Percentiles rank a stretch among this genome's conserved stretches.
Conservation (phyloP, 2,888 invertebrate species). For the Hermaeophaga mercurialis region DNA sequence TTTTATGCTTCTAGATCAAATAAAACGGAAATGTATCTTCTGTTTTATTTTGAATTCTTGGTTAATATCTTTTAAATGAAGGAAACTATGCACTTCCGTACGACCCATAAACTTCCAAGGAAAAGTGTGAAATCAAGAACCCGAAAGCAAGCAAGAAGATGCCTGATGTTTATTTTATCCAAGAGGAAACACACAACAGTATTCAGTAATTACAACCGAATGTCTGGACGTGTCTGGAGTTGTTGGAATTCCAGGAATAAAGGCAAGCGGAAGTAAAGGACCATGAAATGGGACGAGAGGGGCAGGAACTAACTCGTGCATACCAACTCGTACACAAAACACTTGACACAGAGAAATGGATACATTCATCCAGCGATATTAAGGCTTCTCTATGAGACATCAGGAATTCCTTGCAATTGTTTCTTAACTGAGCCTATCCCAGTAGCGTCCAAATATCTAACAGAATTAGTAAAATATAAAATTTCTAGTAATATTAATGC, state of each 20-base stretch:
- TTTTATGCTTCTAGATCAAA: too few species aligned
- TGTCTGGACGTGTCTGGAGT: slow-evolving; percentile 55
- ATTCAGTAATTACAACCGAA: slow-evolving; percentile 53
- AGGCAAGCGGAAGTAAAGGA: slow-evolving; percentile 21
- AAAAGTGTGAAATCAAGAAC: slow-evolving; percentile 25
- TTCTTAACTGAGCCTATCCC: slow-evolving; percentile 40
- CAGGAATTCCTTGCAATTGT: slow-evolving; percentile 50
- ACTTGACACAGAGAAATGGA: slow-evolving; percentile 53
- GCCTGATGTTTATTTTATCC: slow-evolving; percentile 50
- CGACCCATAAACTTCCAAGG: slow-evolving; percentile 14
- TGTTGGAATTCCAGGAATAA: slow-evolving; percentile 50
- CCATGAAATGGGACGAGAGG: slow-evolving; percentile 41
- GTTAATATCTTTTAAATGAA: slow-evolving; percentile 10
- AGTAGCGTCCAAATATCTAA: slow-evolving; percentile 13
- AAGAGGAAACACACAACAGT: slow-evolving; percentile 50
- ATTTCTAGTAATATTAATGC: too few species aligned
- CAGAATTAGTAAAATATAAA: too few species aligned
- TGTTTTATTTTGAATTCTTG: too few species aligned
- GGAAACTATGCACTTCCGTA: slow-evolving; percentile 8
- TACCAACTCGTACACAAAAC: slow-evolving; percentile 42
- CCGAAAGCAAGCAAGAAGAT: slow-evolving; percentile 26
- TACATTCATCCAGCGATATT: slow-evolving; percentile 53
- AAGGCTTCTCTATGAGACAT: slow-evolving; percentile 50
- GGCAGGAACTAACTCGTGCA: slow-evolving; percentile 49
- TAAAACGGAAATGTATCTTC: too few species aligned